Conservation (phyloP, 2,797 vertebrate species). For the Poecilia wingei region DNA sequence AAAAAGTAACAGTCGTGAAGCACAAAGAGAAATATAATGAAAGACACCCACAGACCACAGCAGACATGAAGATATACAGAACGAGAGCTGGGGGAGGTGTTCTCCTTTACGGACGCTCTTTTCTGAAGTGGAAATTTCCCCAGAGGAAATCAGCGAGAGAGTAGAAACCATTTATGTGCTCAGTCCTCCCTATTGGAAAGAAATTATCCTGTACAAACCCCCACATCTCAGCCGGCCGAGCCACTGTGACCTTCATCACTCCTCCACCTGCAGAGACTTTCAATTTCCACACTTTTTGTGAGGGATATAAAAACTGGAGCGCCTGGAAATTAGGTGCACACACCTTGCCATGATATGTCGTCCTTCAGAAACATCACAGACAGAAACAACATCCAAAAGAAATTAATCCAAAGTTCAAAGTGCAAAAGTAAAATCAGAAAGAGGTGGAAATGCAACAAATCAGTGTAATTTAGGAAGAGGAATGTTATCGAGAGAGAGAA, state of each 20-base stretch:
- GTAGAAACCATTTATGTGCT: conserved; percentile 63
- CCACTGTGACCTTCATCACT: conserved; percentile 57
- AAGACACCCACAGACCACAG: neutral
- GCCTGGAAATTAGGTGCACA: neutral
- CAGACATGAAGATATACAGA: conserved; percentile 12
- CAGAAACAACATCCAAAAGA: neutral
- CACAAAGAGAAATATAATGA: neutral
- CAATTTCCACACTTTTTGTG: conserved; percentile 51
- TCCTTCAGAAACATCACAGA: neutral
- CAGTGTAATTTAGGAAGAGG: neutral
- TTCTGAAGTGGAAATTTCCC: conserved; percentile 64
- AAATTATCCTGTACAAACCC: conserved; percentile 60
- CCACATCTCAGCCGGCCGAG: conserved; percentile 24
- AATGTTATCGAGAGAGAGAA: neutral
- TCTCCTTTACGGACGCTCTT: conserved; percentile 43
- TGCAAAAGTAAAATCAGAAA: neutral
- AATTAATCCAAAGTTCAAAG: neutral
- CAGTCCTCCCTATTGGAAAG: conserved; percentile 52
- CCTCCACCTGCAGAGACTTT: conserved; percentile 55
- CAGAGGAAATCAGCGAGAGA: conserved; percentile 64
- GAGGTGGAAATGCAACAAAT: neutral
- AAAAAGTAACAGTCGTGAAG: conserved; percentile 3
- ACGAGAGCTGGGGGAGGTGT: conserved; percentile 11
- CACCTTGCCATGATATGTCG: neutral
- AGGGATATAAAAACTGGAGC: conserved; percentile 39